These are phyloP conservation scores for Scytalopus superciliaris DNA, from an alignment of 2,113 vertebrate species.

Conservation along the genomic window DNA sequence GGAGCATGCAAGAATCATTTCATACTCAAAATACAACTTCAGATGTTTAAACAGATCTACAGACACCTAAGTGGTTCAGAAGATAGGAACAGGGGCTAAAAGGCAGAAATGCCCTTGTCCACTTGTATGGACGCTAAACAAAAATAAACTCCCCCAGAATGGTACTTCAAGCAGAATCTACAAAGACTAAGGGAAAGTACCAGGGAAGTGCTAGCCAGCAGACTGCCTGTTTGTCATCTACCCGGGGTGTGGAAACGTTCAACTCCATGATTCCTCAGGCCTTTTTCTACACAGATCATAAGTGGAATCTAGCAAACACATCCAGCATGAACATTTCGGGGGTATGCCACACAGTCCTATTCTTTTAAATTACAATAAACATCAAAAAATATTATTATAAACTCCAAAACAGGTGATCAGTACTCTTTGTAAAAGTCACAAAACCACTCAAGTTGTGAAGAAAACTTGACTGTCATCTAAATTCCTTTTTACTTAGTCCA, in stretches of 20 bases:
- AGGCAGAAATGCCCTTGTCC: not conserved
- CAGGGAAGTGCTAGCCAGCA: not conserved
- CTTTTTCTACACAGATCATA: rapidly evolving
- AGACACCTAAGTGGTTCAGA: not conserved
- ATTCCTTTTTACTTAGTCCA: not conserved
- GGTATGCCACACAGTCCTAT: not conserved
- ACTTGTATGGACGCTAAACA: not conserved
- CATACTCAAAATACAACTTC: not conserved
- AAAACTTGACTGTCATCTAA: not conserved
- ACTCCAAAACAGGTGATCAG: not conserved
- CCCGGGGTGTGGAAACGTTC: not conserved
- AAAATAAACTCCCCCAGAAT: not conserved
- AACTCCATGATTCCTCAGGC: not conserved
- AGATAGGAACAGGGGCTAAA: not conserved
- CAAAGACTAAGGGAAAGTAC: not conserved
- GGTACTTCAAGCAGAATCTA: not conserved
- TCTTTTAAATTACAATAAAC: not conserved
- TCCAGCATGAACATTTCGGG: not conserved
- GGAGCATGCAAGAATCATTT: not conserved
- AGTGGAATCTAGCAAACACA: not conserved
- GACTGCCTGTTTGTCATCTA: not conserved
- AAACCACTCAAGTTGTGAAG: not conserved
- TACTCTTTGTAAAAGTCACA: not conserved
- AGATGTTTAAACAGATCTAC: not conserved
- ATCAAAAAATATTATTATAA: not conserved